Evolutionary conservation across 2,797 vertebrate genomes (phyloP).

Genomic region (Acanthurus tractus): DNA sequence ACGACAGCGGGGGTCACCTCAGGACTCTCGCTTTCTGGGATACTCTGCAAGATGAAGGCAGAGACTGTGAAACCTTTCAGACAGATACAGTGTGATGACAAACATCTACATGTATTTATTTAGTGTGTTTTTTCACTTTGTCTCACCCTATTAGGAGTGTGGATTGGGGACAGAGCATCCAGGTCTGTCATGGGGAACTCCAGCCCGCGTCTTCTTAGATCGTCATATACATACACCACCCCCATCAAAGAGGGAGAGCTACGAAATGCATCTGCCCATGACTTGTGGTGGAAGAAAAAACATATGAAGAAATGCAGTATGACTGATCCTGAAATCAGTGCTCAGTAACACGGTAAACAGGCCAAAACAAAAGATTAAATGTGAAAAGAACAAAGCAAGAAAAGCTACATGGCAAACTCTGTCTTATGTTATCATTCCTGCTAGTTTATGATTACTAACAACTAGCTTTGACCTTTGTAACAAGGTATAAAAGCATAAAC

Average conservation of each 20-base stretch:
- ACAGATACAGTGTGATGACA: not conserved
- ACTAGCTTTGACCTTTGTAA: not conserved
- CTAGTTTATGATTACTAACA: slow-evolving; percentile 12
- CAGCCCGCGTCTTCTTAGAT: slow-evolving; percentile 93
- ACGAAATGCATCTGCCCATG: slow-evolving; percentile 98
- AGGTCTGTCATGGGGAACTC: slow-evolving; percentile 99
- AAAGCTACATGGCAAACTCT: not conserved
- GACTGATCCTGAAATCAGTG: not conserved
- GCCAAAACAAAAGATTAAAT: slow-evolving; percentile 9
- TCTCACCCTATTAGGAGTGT: slow-evolving; percentile 95
- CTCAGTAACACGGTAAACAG: not conserved
- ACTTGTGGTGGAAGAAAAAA: slow-evolving; percentile 80
- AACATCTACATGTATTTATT: not conserved
- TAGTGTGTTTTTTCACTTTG: not conserved
- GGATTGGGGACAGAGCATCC: slow-evolving; percentile 96
- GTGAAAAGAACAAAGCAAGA: slow-evolving; percentile 14
- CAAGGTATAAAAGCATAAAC: slow-evolving; percentile 5
- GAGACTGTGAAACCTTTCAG: not conserved
- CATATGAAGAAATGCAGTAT: not conserved
- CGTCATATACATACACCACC: slow-evolving; percentile 94
- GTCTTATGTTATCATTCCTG: slow-evolving; percentile 27
- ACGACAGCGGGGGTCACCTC: slow-evolving; percentile 31
- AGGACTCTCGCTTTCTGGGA: slow-evolving; percentile 74
- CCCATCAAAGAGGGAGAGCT: slow-evolving; percentile 92
- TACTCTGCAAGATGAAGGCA: slow-evolving; percentile 74